Evolutionary conservation across 2,888 invertebrate genomes (phyloP), one percentile per base, ranked within the genome.

Genomic region (Agrilus biguttatus): DNA sequence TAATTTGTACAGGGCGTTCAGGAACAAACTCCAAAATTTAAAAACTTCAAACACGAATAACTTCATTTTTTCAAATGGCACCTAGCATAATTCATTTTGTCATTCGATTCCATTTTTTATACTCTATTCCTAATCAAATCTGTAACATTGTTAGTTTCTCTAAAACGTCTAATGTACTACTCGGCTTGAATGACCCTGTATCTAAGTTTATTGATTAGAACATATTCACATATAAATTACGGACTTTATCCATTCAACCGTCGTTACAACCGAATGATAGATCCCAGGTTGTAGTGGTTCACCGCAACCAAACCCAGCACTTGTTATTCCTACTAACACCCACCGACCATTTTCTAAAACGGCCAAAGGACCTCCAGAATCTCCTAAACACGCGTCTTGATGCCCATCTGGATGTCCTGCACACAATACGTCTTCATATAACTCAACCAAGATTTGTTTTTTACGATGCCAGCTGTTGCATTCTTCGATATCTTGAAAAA

Each of bases 251-350:
- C 83, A 84, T 47, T 71, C 68, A 19, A 77, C 69, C 5, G 83
- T 83, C 53, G 76, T 72, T 52, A 77, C 75, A 2, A 88, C 78
- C 58, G 83, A 83, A 62, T 88, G 87, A 65, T 88, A 88, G 53
- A 88, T 88, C 28, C 87, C 87, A 0, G 88, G 87, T 62, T 88
- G 88, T 56, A 83, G 80, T 57, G 85, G 82, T 12, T 86, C 83
- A 0, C 86, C 87, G 58, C 87, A 88, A 38, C 87, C 87, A 60
- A 87, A 88, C 6, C 88, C 88, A 0, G 87, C 87, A 21, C 86
- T 86, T 0, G 84, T 87, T 49, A 88, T 86, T 12, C 88, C 88
- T 5, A 78, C 83, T 10, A 88, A 66, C 44, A 81, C 81, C 73
- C 81, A 88, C 3, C 82, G 69, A 0, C 81, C 84, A 38, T 70